Percentiles rank a stretch among this genome's conserved stretches.
Conservation (phyloP, 1,140 invertebrate genomes). For the Rhopalosiphum padi region DNA sequence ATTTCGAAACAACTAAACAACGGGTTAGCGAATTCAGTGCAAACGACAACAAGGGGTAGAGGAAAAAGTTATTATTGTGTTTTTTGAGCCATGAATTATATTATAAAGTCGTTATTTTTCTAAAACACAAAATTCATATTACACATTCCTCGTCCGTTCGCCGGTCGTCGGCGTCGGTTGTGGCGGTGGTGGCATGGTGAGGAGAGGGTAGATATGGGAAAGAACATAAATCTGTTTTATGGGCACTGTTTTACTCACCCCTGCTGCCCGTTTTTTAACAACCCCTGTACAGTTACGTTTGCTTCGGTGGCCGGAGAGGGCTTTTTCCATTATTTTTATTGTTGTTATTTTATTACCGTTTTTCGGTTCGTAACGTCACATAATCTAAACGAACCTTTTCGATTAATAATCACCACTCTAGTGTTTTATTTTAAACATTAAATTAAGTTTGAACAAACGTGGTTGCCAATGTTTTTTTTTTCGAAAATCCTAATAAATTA, state of each 20-base stretch:
- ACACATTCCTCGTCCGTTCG: constrained; percentile 10
- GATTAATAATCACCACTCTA: constrained; percentile 41
- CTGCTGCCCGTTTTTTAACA: constrained; percentile 26
- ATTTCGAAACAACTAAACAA: constrained; percentile 22
- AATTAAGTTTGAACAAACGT: background rate
- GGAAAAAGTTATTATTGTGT: constrained; percentile 50
- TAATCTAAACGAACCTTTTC: constrained; percentile 42
- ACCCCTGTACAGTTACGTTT: constrained; percentile 39
- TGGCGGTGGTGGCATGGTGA: too few relatives aligned
- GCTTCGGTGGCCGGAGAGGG: constrained; percentile 1
- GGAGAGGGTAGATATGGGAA: constrained; percentile 20
- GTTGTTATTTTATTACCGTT: constrained; percentile 50
- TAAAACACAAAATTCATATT: constrained; percentile 53
- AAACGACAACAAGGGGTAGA: constrained; percentile 32
- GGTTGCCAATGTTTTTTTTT: background rate
- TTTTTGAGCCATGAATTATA: constrained; percentile 55
- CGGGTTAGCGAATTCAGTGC: constrained; percentile 1
- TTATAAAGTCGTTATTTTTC: constrained; percentile 55
- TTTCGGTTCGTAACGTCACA: constrained; percentile 40
- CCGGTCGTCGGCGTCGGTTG: too few relatives aligned
- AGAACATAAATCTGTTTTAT: constrained; percentile 55
- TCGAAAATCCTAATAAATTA: constrained; percentile 1
- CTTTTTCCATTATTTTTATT: constrained; percentile 55
- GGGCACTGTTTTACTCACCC: constrained; percentile 38
- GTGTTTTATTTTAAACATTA: constrained; percentile 34